phyloP scores from a whole-genome alignment of 2,113 vertebrate species.

The Rhodinocichla rosea region DNA sequence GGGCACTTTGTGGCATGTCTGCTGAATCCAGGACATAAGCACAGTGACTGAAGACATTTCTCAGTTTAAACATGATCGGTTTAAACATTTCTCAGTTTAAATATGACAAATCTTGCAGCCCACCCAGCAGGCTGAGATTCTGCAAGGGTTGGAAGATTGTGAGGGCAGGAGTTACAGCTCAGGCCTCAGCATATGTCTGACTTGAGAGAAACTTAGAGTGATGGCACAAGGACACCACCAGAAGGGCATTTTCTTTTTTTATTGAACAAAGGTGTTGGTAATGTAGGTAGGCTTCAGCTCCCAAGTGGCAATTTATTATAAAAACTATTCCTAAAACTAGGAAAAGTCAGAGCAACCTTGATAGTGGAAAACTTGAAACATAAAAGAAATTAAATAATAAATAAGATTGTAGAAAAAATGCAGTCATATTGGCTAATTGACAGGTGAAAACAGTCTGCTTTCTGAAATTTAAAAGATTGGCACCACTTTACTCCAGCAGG shows the following conservation, averaged over 20 bases:
- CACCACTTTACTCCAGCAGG: neutral
- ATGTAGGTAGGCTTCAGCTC: neutral
- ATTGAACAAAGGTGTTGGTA: neutral
- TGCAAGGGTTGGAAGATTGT: neutral
- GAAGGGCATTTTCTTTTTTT: neutral
- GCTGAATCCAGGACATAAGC: neutral
- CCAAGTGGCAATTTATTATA: neutral
- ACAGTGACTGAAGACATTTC: neutral
- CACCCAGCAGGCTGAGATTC: neutral
- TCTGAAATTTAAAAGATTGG: neutral
- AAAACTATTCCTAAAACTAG: neutral
- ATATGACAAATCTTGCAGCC: neutral
- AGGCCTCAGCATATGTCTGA: neutral
- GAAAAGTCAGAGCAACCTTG: neutral
- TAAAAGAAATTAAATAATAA: neutral
- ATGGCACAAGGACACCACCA: neutral
- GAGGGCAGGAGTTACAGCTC: neutral
- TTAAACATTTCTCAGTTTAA: neutral
- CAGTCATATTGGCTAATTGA: neutral
- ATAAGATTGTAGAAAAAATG: neutral
- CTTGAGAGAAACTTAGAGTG: neutral
- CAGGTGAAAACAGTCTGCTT: neutral
- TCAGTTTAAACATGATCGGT: neutral
- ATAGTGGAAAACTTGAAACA: neutral
- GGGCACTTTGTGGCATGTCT: neutral